Conservation (phyloP, 2,113 vertebrate species). For the Embiotoca jacksoni region DNA sequence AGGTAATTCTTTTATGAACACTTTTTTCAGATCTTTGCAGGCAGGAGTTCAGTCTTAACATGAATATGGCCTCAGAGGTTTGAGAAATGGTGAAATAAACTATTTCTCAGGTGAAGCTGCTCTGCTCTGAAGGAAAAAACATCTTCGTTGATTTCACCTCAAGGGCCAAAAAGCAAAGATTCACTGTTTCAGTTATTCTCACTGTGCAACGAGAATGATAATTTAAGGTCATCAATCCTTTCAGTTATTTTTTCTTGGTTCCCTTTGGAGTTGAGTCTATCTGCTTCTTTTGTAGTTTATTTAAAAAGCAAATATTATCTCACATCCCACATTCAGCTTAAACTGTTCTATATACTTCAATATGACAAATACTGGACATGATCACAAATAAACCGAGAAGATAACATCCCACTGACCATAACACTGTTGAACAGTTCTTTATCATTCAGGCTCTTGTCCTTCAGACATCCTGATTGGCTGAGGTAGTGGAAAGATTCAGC, state of each 20-base stretch:
- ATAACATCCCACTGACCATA: slow-evolving; percentile 84
- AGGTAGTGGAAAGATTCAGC: slow-evolving; percentile 89
- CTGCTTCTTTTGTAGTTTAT: no score
- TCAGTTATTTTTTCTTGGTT: no score
- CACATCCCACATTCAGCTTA: not conserved
- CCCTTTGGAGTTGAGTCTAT: no score
- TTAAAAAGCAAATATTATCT: not conserved
- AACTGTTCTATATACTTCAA: not conserved
- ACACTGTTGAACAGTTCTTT: slow-evolving; percentile 89
- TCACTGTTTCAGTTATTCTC: no score
- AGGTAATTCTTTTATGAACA: not conserved
- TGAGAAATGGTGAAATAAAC: no score
- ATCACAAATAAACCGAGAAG: not conserved
- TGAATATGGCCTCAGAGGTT: not conserved
- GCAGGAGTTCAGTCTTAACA: not conserved
- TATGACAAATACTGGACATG: not conserved
- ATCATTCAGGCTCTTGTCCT: slow-evolving; percentile 90
- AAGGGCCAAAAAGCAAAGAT: no score
- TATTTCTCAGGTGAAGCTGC: no score
- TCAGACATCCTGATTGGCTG: slow-evolving; percentile 90
- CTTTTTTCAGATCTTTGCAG: not conserved
- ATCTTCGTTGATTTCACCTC: no score
- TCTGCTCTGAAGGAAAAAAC: no score
- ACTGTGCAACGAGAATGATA: no score
- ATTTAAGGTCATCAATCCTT: no score